These are phyloP conservation scores for Gouania willdenowi DNA, from an alignment of 2,797 vertebrate species.

Conservation along the genomic window DNA sequence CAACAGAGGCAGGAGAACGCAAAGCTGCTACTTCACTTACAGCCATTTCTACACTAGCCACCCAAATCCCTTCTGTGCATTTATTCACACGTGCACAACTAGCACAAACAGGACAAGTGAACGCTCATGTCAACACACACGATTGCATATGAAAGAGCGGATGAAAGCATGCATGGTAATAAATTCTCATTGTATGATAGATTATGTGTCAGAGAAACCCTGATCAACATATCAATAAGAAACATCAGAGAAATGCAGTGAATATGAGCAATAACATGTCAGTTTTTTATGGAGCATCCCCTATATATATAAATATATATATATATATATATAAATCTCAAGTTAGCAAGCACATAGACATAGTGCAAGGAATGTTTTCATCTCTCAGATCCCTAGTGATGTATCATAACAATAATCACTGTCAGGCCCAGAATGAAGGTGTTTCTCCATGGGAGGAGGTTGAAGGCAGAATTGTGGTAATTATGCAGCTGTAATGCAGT, in stretches of 20 bases:
- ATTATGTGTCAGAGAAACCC: slow-evolving; percentile 21
- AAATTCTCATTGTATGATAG: slow-evolving; percentile 30
- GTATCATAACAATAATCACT: slow-evolving; percentile 76
- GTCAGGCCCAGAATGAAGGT: slow-evolving; percentile 64
- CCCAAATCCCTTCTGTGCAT: slow-evolving; percentile 72
- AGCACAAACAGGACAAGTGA: slow-evolving; percentile 28
- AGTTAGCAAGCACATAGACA: slow-evolving; percentile 6
- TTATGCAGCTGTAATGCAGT: slow-evolving; percentile 74
- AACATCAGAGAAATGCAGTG: slow-evolving; percentile 15
- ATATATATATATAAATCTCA: slow-evolving; percentile 8
- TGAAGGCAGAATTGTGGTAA: slow-evolving; percentile 72
- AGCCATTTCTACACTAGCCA: slow-evolving; percentile 50
- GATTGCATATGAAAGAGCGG: slow-evolving; percentile 29
- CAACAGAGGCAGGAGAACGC: slow-evolving; percentile 38
- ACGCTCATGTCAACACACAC: slow-evolving; percentile 18
- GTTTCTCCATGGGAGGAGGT: slow-evolving; percentile 62
- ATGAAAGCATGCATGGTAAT: slow-evolving; percentile 42
- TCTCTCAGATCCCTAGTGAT: slow-evolving; percentile 55
- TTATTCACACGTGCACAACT: slow-evolving; percentile 61
- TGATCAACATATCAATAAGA: slow-evolving; percentile 21
- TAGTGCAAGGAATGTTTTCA: slow-evolving; percentile 41
- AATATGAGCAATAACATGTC: slow-evolving; percentile 1
- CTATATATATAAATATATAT: too few relatives aligned
- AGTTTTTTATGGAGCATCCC: too few relatives aligned
- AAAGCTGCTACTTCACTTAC: slow-evolving; percentile 48